These are phyloP conservation scores for Laterallus jamaicensis DNA, from an alignment of 2,113 vertebrate species.

Conservation along the genomic window DNA sequence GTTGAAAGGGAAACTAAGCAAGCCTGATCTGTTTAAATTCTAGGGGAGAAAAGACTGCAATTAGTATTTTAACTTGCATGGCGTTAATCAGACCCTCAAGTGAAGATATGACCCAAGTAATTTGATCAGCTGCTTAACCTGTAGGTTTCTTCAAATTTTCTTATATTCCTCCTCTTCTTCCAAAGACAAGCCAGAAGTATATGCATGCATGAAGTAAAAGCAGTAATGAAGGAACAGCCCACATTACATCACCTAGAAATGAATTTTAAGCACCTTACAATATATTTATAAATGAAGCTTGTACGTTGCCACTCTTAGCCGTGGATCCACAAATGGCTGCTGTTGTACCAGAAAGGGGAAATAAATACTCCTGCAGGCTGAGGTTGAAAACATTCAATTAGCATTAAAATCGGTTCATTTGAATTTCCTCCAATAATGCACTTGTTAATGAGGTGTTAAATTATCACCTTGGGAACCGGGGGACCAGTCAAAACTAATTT, in stretches of 20 bases:
- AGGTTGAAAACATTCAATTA: slow-evolving; percentile 64
- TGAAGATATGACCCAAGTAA: neutral
- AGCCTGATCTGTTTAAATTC: neutral
- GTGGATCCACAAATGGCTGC: neutral
- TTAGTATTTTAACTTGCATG: neutral
- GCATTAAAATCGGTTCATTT: slow-evolving; percentile 59
- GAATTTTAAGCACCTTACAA: neutral
- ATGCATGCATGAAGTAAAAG: neutral
- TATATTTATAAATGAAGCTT: neutral
- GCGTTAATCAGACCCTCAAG: neutral
- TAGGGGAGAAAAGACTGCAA: neutral
- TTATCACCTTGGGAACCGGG: slow-evolving; percentile 64
- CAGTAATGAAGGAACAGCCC: neutral
- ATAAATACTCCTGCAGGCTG: slow-evolving; percentile 3
- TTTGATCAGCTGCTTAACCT: neutral
- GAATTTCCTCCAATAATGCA: slow-evolving; percentile 67
- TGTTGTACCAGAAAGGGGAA: neutral
- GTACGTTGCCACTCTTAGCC: neutral
- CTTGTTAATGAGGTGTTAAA: slow-evolving; percentile 76
- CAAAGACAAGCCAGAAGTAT: neutral
- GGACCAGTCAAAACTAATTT: slow-evolving; percentile 69
- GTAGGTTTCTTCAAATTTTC: neutral
- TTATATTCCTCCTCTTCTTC: neutral
- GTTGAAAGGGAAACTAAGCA: neutral
- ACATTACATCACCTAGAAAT: neutral